Conservation (phyloP, 2,113 vertebrate species). For the Arenaria interpres region DNA sequence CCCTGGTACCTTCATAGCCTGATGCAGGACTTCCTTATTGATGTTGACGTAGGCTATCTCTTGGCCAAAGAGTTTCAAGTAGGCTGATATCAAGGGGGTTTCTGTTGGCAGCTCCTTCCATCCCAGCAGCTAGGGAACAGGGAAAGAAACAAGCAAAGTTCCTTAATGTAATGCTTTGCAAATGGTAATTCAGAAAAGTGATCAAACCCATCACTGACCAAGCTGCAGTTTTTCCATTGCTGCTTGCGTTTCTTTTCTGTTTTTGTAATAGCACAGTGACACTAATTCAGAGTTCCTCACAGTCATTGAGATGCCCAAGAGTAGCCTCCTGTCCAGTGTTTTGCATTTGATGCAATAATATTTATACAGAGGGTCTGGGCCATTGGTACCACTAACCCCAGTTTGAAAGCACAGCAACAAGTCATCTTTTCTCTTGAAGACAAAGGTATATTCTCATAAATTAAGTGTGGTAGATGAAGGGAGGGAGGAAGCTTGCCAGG, state of each 20-base stretch:
- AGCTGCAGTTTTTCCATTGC: not conserved
- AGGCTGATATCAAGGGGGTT: slow-evolving; percentile 72
- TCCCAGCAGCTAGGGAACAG: slow-evolving; percentile 70
- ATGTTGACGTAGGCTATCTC: slow-evolving; percentile 77
- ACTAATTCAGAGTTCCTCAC: not conserved
- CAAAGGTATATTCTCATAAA: not conserved
- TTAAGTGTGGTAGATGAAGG: not conserved
- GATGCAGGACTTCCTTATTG: slow-evolving; percentile 74
- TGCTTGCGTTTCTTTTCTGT: not conserved
- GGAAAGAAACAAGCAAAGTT: not conserved
- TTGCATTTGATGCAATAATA: not conserved
- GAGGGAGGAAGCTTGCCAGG: not conserved
- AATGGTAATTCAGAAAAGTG: not conserved
- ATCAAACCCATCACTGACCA: not conserved
- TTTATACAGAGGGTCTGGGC: not conserved
- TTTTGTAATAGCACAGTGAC: not conserved
- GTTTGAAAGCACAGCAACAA: not conserved
- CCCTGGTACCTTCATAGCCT: slow-evolving; percentile 71
- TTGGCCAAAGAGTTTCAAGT: slow-evolving; percentile 81
- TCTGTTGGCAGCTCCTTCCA: slow-evolving; percentile 73
- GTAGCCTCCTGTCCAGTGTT: not conserved
- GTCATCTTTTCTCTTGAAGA: not conserved
- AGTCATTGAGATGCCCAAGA: accelerated
- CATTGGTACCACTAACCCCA: not conserved
- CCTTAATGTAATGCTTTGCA: not conserved